Evolutionary conservation across 2,113 vertebrate genomes (phyloP).

Genomic region (Periophthalmodon schlosseri): DNA sequence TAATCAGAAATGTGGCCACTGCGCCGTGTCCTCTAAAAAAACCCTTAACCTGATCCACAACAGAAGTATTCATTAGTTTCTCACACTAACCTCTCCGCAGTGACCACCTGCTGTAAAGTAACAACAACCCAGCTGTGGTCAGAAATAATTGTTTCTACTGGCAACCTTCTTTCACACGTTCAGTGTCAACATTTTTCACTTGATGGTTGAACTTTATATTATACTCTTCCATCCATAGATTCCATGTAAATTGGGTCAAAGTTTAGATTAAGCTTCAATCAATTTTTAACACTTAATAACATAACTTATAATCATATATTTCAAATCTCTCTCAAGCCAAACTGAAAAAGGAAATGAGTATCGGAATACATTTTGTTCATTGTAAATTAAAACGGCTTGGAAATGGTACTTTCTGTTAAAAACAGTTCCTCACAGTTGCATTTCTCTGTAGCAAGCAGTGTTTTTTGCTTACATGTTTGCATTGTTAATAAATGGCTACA

Average conservation of each 20-base stretch:
- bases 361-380: no score
- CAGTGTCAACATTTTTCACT: neutral
- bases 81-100: neutral
- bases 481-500: no score
- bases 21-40: neutral
- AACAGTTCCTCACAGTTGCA: no score
- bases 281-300: neutral
- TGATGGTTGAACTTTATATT: neutral
- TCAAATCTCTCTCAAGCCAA: neutral
- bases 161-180: neutral
- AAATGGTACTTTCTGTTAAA: no score
- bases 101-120: neutral
- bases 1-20: neutral
- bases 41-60: neutral
- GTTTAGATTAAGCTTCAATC: neutral
- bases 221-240: no score
- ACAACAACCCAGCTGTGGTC: neutral
- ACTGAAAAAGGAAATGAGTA: neutral
- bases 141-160: neutral
- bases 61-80: neutral
- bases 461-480: no score
- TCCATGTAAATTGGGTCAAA: neutral
- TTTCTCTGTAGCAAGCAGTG: no score
- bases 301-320: neutral
- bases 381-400: no score